A percentile compares a stretch with the other conserved stretches of the same genome.
Evolutionary conservation across 1,140 invertebrate genomes (phyloP).

Genomic region (Pachypsylla venusta): DNA sequence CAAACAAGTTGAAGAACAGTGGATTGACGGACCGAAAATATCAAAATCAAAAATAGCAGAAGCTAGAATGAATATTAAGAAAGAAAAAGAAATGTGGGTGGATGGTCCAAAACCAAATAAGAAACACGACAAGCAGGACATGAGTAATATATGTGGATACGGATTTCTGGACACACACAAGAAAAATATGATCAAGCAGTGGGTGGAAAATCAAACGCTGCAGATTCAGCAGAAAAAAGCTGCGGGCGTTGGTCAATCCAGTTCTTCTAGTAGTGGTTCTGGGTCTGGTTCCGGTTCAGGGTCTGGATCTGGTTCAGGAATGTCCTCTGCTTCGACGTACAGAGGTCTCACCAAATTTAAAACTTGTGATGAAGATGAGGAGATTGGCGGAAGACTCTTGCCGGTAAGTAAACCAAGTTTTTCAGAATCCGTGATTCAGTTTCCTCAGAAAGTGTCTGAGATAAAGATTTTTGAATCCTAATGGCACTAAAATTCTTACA

Average conservation of each 20-base stretch:
- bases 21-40: constrained; percentile 88
- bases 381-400: constrained; percentile 14
- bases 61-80: constrained; percentile 51
- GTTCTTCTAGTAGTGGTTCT: not conserved
- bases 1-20: constrained; percentile 56
- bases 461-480: too few species aligned
- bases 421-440: too few species aligned
- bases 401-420: constrained; percentile 30
- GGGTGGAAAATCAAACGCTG: constrained; percentile 79
- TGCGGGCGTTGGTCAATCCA: not conserved
- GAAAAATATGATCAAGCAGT: constrained; percentile 81
- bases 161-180: constrained; percentile 84
- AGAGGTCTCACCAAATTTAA: constrained; percentile 49
- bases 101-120: constrained; percentile 60
- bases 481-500: too few species aligned
- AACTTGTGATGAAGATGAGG: constrained; percentile 38
- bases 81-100: constrained; percentile 81
- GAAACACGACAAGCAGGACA: constrained; percentile 18
- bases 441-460: too few species aligned
- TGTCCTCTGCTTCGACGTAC: constrained; percentile 29
- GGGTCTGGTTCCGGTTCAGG: not conserved
- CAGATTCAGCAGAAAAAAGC: constrained; percentile 38
- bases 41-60: constrained; percentile 67
- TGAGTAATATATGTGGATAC: constrained; percentile 37
- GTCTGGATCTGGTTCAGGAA: constrained; percentile 31